Percentiles rank a stretch among this genome's conserved stretches.
Conservation (phyloP, 2,797 vertebrate species). For the Serranus cabrilla region DNA sequence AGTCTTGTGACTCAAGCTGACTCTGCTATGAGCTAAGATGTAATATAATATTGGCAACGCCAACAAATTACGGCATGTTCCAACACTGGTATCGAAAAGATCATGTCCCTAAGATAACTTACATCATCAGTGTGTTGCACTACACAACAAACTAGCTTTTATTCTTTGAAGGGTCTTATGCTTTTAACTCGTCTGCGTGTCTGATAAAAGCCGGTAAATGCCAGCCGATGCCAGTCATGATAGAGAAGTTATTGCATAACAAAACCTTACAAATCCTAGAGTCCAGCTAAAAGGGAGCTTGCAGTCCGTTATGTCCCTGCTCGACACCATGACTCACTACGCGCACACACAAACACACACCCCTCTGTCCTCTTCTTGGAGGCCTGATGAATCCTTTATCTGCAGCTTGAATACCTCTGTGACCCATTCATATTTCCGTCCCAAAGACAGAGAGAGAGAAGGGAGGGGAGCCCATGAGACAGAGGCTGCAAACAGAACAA, state of each 20-base stretch:
- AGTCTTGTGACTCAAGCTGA: too few relatives aligned
- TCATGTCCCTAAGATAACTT: background rate
- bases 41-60: too few relatives aligned
- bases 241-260: constrained; percentile 19
- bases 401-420: constrained; percentile 63
- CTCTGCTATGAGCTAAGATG: too few relatives aligned
- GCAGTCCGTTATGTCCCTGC: constrained; percentile 53
- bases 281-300: constrained; percentile 11
- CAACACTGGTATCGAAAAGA: too few relatives aligned
- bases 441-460: constrained; percentile 46
- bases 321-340: constrained; percentile 62
- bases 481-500: constrained; percentile 49
- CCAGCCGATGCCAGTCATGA: constrained; percentile 19
- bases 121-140: background rate
- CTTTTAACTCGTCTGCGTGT: constrained; percentile 31
- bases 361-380: constrained; percentile 43
- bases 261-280: constrained; percentile 20
- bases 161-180: background rate
- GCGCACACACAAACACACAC: constrained; percentile 34
- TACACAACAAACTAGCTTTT: constrained; percentile 26
- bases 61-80: too few relatives aligned
- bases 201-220: constrained; percentile 31
- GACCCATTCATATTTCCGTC: constrained; percentile 69
- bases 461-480: constrained; percentile 40
- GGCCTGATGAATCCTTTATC: constrained; percentile 72